Base-by-base conservation (phyloP, 2,888 invertebrate genomes). In the Saturnia pavonia region DNA sequence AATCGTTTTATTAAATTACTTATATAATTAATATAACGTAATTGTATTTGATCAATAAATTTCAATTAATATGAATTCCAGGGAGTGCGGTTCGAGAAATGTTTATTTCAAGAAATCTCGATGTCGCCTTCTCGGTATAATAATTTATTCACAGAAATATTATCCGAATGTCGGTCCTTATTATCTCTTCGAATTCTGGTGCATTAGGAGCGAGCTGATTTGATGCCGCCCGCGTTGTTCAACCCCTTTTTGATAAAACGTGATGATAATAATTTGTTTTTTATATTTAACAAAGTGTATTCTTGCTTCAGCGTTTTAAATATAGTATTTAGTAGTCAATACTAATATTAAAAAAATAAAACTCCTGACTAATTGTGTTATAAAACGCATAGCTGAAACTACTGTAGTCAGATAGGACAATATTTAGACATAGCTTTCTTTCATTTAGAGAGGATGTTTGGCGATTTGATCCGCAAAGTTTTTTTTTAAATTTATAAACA, bases 31-130 rank as follows among this genome's bases (percentile, higher is more conserved):
- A 54, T 67, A 54, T 70, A 54, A 42, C 19, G 43, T 70, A 70
- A 65, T 65, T 70, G 42, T 40, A 70, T 70, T 42, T 70, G 66
- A 66, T 67, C 42, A 51, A 70, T 70, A 70, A 70, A 70, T 70
- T 70, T 67, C 66, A 70, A 70, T 70, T 70, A 67, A 70, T 40
- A 70, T 54, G 66, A 66, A 67, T 70, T 70, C 70, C 66, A 40
- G 27, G 14, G 65, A 12, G 40, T 40, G 34, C n/a, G 19, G 9
- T 8, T 40, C 40, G 40, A 65, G 65, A 65, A 40, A 65, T 65
- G 22, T 65, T 65, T 14, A 65, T 40, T 65, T 65, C 19, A 65
- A 40, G 65, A 40, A 65, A 65, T 65, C 65, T 11, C 65, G 19
- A 40, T 40, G 65, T 54, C 63, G 22, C 27, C 25, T 12, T n/a